Conservation (phyloP, 2,888 invertebrate species). For the Hydraecia micacea region DNA sequence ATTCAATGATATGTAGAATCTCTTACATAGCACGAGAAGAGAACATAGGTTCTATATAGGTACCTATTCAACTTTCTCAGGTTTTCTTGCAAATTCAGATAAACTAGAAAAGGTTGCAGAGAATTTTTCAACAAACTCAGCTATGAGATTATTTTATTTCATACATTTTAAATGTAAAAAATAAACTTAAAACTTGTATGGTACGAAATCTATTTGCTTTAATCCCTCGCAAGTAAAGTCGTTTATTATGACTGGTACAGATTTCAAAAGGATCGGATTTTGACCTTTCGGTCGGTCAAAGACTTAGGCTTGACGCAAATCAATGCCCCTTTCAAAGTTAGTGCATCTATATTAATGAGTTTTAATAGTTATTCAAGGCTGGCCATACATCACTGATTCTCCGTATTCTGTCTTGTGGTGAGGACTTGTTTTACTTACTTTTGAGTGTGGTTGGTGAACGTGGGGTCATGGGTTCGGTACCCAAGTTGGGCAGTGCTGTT, state of each 20-base stretch:
- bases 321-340: slow-evolving; percentile 36
- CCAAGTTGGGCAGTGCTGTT: neutral
- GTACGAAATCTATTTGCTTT: slow-evolving; percentile 24
- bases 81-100: neutral
- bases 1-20: neutral
- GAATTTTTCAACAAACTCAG: neutral
- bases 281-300: slow-evolving; percentile 57
- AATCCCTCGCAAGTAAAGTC: slow-evolving; percentile 6
- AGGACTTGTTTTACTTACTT: slow-evolving; percentile 15
- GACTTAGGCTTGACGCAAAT: slow-evolving; percentile 44
- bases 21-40: too few species aligned
- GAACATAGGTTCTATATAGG: neutral
- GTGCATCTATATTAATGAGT: slow-evolving; percentile 49
- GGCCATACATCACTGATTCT: slow-evolving; percentile 9
- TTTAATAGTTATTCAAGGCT: slow-evolving; percentile 34
- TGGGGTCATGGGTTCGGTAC: neutral
- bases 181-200: neutral
- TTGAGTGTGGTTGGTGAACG: neutral
- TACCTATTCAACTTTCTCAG: neutral
- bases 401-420: slow-evolving; percentile 19
- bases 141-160: neutral
- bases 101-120: neutral
- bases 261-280: slow-evolving; percentile 44
- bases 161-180: neutral
- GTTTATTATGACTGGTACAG: slow-evolving; percentile 20